phyloP scores from a whole-genome alignment of 23 tunicate species.

The Phallusia fumigata region DNA sequence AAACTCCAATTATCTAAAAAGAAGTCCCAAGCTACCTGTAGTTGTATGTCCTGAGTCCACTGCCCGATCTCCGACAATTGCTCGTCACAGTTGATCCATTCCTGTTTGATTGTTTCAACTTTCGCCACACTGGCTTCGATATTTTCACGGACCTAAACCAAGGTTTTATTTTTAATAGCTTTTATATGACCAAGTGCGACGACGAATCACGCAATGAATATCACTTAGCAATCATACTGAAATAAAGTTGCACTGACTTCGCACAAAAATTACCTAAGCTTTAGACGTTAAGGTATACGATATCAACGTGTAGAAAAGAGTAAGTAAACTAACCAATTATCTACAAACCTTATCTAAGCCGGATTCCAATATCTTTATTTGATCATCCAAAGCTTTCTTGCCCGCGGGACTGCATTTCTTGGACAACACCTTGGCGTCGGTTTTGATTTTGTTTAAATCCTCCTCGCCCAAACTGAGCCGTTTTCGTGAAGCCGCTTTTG shows the following conservation, averaged over 20 bases:
- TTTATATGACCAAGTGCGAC: too few relatives aligned
- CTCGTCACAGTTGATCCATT: conserved; percentile 70
- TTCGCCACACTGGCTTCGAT: background rate
- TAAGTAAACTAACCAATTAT: too few relatives aligned
- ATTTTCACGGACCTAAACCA: background rate
- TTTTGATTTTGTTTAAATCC: conserved; percentile 28
- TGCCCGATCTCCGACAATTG: conserved; percentile 38
- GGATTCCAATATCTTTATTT: conserved; percentile 24
- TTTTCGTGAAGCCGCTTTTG: conserved; percentile 15
- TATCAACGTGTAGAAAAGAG: too few relatives aligned
- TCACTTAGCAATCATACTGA: too few relatives aligned
- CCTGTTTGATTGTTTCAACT: conserved; percentile 36
- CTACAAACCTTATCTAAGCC: conserved; percentile 25
- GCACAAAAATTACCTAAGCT: too few relatives aligned
- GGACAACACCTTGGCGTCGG: conserved; percentile 2
- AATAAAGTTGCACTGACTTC: too few relatives aligned
- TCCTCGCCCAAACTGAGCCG: conserved; percentile 28
- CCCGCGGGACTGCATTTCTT: conserved; percentile 26
- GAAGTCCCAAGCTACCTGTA: too few relatives aligned
- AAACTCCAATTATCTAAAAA: too few relatives aligned
- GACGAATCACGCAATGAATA: too few relatives aligned
- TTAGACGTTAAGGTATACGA: too few relatives aligned
- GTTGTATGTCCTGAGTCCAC: conserved; percentile 57
- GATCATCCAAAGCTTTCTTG: conserved; percentile 25
- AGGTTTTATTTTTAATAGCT: too few relatives aligned